Evolutionary conservation across 2,113 vertebrate genomes (phyloP).

Genomic region (Chamaetylas fuelleborni): DNA sequence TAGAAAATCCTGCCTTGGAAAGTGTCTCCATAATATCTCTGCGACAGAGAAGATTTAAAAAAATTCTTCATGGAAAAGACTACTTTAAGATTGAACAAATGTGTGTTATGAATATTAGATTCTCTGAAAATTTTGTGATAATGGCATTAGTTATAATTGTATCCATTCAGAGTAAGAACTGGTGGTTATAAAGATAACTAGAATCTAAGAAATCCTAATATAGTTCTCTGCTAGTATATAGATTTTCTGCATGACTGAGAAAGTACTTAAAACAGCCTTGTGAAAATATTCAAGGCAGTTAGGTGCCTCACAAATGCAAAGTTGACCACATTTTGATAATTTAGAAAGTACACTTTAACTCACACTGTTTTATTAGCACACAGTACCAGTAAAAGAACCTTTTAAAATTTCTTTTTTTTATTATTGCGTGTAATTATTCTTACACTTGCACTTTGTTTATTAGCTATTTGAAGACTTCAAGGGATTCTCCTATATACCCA

Average conservation of each 20-base stretch:
- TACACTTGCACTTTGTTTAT: not conserved
- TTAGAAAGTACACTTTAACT: not conserved
- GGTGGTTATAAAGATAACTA: not conserved
- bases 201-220: not conserved
- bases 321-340: not conserved
- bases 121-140: not conserved
- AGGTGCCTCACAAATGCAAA: not conserved
- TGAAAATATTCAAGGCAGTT: not conserved
- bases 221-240: not conserved
- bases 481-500: not conserved
- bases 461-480: not conserved
- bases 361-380: not conserved
- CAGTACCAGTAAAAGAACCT: not conserved
- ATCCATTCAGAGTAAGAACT: not conserved
- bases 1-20: not conserved
- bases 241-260: not conserved
- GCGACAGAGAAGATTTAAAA: not conserved
- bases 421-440: not conserved
- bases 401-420: not conserved
- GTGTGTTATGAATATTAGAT: not conserved
- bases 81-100: not conserved
- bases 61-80: not conserved
- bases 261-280: not conserved
- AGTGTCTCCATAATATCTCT: not conserved
- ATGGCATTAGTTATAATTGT: not conserved